Base-by-base conservation (phyloP, 2,888 invertebrate species). In the Cheilosia soror region DNA sequence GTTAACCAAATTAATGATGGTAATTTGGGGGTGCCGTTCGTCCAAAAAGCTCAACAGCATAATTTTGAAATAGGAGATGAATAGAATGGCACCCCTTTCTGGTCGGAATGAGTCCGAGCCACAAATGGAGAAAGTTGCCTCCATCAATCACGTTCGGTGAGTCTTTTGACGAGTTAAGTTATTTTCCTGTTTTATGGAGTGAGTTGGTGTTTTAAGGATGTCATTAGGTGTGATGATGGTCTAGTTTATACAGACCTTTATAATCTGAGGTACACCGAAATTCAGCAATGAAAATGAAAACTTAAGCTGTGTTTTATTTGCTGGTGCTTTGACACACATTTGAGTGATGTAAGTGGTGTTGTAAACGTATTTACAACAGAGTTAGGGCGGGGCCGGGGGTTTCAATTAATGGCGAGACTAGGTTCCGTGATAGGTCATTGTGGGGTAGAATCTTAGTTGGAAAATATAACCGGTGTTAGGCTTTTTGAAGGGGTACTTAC, bases 1-100 rank as follows among this genome's bases (percentile, higher is more conserved):
- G 72, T 79, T 79, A 37, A 79, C 68, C 79, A 65, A 84, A 79
- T 84, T 84, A 84, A 84, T 79, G 75, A 79, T 65, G 84, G 79
- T 75, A 84, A 84, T 84, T 79, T 51, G 58, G 65, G 63, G 73
- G 65, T 65, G 25, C 2, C 5, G 13, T 13, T 4, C 25, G 25
- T 25, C 25, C 49, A 11, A 51, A 4, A 25, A 51, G 25, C 25
- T 4, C 25, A 27, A 51, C 13, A 27, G 27, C 27, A 51, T 51
- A 29, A 51, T 51, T 29, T 9, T 79, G 58, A 66, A 78, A 42
- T 62, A 27, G 25, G 49, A 72, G 69, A 51, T 44, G 27, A 62
- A 58, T 71, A 33, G 68, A 42, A 27, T 44, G 20, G 29, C 42
- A 37, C 25, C 49, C 62, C 77, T 15, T 77, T 62, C 15, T 51